These are phyloP conservation scores for Xanthia togata DNA, from an alignment of 2,888 invertebrate genomes.

Conservation along the genomic window DNA sequence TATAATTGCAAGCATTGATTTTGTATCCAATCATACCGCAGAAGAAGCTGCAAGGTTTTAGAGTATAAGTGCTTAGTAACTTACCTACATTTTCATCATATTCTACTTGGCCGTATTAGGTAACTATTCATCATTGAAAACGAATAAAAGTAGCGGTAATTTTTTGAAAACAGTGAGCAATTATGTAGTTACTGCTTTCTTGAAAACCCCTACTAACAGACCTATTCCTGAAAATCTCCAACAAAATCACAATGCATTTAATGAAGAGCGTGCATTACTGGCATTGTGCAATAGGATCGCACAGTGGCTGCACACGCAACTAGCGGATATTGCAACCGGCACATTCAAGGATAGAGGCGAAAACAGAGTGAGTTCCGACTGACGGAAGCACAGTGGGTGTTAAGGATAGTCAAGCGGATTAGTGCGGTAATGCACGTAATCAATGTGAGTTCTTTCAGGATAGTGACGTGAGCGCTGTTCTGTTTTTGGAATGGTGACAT, in stretches of 20 bases:
- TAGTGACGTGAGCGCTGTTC: background rate
- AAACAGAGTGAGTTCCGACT: constrained; percentile 67
- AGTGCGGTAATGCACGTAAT: constrained; percentile 47
- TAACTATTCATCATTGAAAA: background rate
- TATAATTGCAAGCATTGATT: background rate
- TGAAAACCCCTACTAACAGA: background rate
- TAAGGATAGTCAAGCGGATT: constrained; percentile 46
- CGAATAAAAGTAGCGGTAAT: no score
- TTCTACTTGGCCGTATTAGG: background rate
- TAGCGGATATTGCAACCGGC: constrained; percentile 75
- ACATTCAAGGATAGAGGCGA: constrained; percentile 68
- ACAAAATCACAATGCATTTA: constrained; percentile 13
- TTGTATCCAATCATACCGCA: background rate
- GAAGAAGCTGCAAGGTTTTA: background rate
- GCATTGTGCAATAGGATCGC: constrained; percentile 67
- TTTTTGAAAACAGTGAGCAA: background rate
- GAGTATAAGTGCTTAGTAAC: background rate
- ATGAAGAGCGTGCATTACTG: constrained; percentile 51
- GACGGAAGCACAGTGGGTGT: constrained; percentile 47
- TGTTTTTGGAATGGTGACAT: constrained; percentile 8
- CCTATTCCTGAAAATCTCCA: constrained; percentile 9
- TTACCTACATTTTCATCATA: background rate
- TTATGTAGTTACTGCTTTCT: background rate
- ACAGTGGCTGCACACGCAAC: constrained; percentile 71
- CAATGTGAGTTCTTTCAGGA: constrained; percentile 15